Percentiles rank a stretch among this genome's conserved stretches.
phyloP scores from a whole-genome alignment of 2,113 vertebrate genomes.

The Cyprinus carpio region DNA sequence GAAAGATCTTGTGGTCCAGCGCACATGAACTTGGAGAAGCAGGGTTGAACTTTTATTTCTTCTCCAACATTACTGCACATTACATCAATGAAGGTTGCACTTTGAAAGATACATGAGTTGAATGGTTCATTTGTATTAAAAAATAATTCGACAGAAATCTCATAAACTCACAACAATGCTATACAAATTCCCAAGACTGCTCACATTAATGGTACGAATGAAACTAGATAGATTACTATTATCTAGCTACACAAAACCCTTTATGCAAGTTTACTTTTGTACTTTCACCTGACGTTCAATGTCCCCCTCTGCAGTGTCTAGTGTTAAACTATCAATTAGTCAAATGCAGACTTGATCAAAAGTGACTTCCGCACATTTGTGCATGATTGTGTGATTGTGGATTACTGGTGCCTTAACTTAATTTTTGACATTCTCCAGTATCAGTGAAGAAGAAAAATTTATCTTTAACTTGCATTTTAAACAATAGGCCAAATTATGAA shows the following conservation, averaged over 20 bases:
- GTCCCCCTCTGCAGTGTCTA: not conserved
- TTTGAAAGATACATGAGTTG: no score
- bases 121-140: not conserved
- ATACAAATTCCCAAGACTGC: not conserved
- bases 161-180: not conserved
- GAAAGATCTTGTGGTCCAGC: not conserved
- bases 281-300: slow-evolving; percentile 19
- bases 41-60: slow-evolving; percentile 2
- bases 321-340: slow-evolving; percentile 13
- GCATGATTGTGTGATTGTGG: not conserved
- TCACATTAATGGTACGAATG: not conserved
- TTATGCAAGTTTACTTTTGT: not conserved
- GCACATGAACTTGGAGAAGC: not conserved
- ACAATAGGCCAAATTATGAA: not conserved
- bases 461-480: not conserved
- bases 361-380: not conserved
- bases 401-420: not conserved
- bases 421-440: not conserved
- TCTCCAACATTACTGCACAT: not conserved
- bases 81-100: not conserved
- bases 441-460: not conserved
- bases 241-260: not conserved
- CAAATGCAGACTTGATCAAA: slow-evolving; percentile 2
- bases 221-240: no score
- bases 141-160: not conserved